Evolutionary conservation across 2,113 vertebrate species (phyloP).

Genomic region (Butastur rufipennis): DNA sequence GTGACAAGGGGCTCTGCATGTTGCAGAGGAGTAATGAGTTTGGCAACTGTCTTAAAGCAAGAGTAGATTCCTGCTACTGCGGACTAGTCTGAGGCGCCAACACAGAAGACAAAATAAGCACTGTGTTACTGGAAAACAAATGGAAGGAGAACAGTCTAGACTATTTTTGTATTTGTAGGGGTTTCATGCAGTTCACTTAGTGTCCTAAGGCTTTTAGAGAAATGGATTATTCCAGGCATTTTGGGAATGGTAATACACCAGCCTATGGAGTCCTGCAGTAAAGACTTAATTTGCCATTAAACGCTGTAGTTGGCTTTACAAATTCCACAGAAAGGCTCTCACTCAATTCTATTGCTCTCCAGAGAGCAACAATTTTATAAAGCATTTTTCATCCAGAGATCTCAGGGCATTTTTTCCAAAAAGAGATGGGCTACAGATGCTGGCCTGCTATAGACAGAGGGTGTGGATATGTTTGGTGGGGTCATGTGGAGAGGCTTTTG

Average conservation of each 20-base stretch:
- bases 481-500: neutral
- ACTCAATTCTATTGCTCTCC: neutral
- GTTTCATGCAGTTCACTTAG: neutral
- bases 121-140: neutral
- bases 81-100: neutral
- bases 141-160: neutral
- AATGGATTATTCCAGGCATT: neutral
- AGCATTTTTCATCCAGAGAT: neutral
- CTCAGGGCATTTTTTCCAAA: neutral
- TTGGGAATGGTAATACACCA: neutral
- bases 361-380: neutral
- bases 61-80: neutral
- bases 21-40: neutral
- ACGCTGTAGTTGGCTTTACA: neutral
- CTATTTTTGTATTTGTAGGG: neutral
- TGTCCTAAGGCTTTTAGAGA: neutral
- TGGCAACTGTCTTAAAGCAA: neutral
- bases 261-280: neutral
- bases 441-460: accelerated
- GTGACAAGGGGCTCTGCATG: neutral
- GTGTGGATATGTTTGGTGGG: neutral
- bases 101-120: neutral
- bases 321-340: neutral
- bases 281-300: neutral
- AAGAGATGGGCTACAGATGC: neutral